Percentiles rank a stretch among this genome's conserved stretches.
phyloP scores from a whole-genome alignment of 1,140 invertebrate genomes.

The Pogonomyrmex barbatus region DNA sequence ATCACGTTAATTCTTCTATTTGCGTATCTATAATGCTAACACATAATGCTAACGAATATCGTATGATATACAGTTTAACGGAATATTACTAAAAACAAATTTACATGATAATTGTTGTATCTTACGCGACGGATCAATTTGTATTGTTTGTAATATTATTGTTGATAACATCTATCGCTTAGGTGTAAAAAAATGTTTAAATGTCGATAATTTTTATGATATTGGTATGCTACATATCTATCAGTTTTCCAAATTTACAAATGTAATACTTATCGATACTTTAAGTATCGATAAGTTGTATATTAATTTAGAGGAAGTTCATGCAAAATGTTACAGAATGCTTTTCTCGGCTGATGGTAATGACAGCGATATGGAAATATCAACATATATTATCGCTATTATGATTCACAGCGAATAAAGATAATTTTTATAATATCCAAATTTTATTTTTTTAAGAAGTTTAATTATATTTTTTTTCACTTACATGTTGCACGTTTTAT shows the following conservation, averaged over 20 bases:
- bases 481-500: too few relatives aligned
- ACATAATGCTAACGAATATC: background rate
- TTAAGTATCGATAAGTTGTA: background rate
- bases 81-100: background rate
- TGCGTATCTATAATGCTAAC: background rate
- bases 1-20: background rate
- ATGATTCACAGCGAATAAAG: conserved; percentile 1
- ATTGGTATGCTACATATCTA: background rate
- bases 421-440: too few relatives aligned
- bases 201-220: background rate
- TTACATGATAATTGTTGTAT: background rate
- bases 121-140: background rate
- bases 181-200: conserved; percentile 13
- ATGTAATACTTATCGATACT: background rate
- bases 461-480: too few relatives aligned
- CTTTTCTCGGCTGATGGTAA: background rate
- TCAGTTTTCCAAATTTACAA: background rate
- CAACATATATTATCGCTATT: conserved; percentile 1
- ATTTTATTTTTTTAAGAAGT: too few relatives aligned
- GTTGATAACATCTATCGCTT: background rate
- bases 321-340: conserved; percentile 14
- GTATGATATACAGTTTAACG: background rate
- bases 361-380: background rate
- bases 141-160: background rate
- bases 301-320: background rate